Evolutionary conservation across 1,140 invertebrate genomes (phyloP).

Genomic region (Drosophila auraria): DNA sequence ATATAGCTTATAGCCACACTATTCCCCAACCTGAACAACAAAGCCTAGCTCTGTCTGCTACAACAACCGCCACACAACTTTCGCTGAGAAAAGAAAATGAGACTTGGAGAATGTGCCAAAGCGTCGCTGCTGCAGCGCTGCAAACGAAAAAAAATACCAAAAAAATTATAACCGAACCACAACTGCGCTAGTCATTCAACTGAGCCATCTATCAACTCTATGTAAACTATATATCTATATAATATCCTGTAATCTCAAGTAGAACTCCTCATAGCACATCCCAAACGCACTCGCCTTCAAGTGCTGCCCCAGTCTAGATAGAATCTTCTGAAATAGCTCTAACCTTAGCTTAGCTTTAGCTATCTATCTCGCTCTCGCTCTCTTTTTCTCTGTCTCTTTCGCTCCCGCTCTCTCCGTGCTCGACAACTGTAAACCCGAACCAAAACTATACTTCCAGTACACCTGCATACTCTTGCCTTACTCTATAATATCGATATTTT

Average conservation of each 20-base stretch:
- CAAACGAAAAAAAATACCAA: slow-evolving; percentile 49
- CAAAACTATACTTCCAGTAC: slow-evolving; percentile 48
- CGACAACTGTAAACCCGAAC: slow-evolving; percentile 44
- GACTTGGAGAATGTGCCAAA: slow-evolving; percentile 83
- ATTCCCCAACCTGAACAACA: slow-evolving; percentile 31
- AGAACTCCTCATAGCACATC: slow-evolving; percentile 49
- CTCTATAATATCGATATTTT: slow-evolving; percentile 24
- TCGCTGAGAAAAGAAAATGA: slow-evolving; percentile 33
- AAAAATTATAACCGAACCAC: slow-evolving; percentile 56
- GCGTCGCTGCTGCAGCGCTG: slow-evolving; percentile 77
- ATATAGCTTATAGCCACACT: slow-evolving; percentile 60
- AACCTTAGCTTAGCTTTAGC: slow-evolving; percentile 27
- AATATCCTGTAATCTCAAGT: slow-evolving; percentile 49
- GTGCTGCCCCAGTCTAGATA: slow-evolving; percentile 49
- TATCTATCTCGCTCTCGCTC: slow-evolving; percentile 33
- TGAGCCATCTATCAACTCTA: slow-evolving; percentile 43
- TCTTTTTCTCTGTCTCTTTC: slow-evolving; percentile 30
- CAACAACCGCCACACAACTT: slow-evolving; percentile 46
- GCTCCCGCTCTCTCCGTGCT: slow-evolving; percentile 35
- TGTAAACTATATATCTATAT: slow-evolving; percentile 57
- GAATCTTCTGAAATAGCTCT: slow-evolving; percentile 35
- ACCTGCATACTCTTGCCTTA: slow-evolving; percentile 45
- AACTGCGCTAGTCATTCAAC: slow-evolving; percentile 73
- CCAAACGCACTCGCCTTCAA: slow-evolving; percentile 31
- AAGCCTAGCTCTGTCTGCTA: slow-evolving; percentile 26